Percentiles rank a stretch among this genome's conserved stretches.
These are phyloP conservation scores for Leptopilina myrica DNA, from an alignment of 2,888 invertebrate species.

Conservation along the genomic window DNA sequence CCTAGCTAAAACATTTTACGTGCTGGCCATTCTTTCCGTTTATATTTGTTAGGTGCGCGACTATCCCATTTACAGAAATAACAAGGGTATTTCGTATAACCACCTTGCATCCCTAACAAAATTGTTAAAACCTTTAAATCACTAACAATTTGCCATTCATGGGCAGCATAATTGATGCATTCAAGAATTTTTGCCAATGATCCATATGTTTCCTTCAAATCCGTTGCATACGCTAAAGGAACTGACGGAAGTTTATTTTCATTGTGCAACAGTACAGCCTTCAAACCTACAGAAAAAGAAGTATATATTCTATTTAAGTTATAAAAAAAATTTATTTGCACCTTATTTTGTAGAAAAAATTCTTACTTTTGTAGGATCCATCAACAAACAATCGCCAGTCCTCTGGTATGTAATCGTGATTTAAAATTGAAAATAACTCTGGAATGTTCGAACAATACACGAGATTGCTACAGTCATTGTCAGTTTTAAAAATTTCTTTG, in stretches of 20 bases:
- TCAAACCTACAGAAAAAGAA: background rate
- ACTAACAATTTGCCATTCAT: constrained; percentile 1
- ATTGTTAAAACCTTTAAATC: background rate
- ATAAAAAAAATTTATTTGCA: background rate
- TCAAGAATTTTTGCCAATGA: background rate
- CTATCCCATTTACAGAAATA: background rate
- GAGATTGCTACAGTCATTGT: background rate
- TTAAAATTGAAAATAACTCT: background rate
- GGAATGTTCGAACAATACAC: background rate
- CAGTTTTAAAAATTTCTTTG: constrained; percentile 16
- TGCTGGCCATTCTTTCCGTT: background rate
- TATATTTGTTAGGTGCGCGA: background rate
- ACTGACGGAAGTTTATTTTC: constrained; percentile 6
- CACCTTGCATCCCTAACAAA: background rate
- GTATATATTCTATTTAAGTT: too few relatives aligned
- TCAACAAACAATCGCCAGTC: background rate
- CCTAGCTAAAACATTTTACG: background rate
- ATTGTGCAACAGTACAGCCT: constrained; percentile 1
- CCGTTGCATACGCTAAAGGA: constrained; percentile 7
- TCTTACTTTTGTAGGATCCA: background rate
- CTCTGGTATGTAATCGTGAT: background rate
- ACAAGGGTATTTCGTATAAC: background rate
- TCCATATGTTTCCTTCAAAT: constrained; percentile 8
- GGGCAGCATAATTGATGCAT: background rate
- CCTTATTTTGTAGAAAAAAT: background rate